A percentile compares a stretch with the other conserved stretches of the same genome.
Conservation (phyloP, 2,113 vertebrate species). For the Phodopus roborovskii region DNA sequence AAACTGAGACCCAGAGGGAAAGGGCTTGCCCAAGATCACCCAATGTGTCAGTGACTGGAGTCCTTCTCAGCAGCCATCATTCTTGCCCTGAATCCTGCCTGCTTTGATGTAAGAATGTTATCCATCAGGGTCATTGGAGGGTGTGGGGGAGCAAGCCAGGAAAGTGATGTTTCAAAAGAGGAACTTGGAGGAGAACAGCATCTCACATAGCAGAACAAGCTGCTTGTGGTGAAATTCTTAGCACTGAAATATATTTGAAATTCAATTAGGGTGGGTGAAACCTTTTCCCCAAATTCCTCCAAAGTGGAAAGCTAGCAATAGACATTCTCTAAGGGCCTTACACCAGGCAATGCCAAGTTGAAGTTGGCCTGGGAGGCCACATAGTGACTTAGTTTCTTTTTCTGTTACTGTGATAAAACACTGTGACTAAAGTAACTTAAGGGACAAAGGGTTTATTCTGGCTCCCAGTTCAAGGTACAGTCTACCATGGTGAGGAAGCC, state of each 20-base stretch:
- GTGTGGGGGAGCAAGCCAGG: neutral
- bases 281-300: neutral
- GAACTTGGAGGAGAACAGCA: neutral
- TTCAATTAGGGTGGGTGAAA: neutral
- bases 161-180: neutral
- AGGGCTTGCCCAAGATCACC: neutral
- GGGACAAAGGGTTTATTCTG: neutral
- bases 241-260: neutral
- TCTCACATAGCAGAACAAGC: neutral
- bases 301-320: neutral
- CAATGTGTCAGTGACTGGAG: neutral
- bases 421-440: neutral
- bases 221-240: neutral
- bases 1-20: conserved; percentile 33
- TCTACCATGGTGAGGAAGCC: neutral
- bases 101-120: neutral
- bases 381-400: neutral
- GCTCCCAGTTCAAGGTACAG: neutral
- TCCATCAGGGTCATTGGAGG: neutral
- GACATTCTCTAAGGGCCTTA: neutral
- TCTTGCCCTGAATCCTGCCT: neutral
- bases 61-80: neutral
- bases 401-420: neutral
- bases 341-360: neutral
- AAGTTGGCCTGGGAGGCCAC: neutral